Conservation (phyloP, 2,797 vertebrate genomes). For the Anniella stebbinsi region DNA sequence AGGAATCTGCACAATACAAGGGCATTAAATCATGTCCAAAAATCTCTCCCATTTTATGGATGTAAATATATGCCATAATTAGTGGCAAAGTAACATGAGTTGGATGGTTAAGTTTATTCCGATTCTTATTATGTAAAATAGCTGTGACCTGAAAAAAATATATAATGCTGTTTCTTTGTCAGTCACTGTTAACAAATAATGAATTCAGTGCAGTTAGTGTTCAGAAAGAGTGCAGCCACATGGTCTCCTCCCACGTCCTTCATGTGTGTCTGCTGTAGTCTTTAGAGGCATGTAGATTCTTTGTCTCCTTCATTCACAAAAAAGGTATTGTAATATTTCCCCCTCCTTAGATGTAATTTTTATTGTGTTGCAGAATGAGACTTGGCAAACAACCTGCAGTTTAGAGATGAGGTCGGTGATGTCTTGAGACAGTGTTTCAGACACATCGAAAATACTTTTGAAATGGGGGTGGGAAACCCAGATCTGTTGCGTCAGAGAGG, state of each 20-base stretch:
- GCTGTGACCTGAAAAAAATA: constrained; percentile 70
- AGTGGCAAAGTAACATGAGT: constrained; percentile 79
- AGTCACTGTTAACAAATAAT: constrained; percentile 68
- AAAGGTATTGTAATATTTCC: constrained; percentile 36
- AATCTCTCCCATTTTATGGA: constrained; percentile 79
- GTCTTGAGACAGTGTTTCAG: constrained; percentile 62
- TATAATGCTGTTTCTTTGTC: constrained; percentile 74
- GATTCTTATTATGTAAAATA: constrained; percentile 83
- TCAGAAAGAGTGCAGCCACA: constrained; percentile 69
- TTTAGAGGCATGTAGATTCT: constrained; percentile 64
- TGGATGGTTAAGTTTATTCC: constrained; percentile 77
- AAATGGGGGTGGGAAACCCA: constrained; percentile 38
- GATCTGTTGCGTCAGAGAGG: constrained; percentile 22
- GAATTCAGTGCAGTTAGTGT: constrained; percentile 66
- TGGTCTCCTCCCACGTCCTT: constrained; percentile 70
- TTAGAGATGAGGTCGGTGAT: constrained; percentile 27
- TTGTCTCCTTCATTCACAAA: constrained; percentile 70
- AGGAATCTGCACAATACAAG: constrained; percentile 93
- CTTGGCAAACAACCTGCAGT: constrained; percentile 57
- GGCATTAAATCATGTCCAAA: constrained; percentile 76
- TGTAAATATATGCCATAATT: constrained; percentile 86
- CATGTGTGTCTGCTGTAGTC: constrained; percentile 58
- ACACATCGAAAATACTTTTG: constrained; percentile 65
- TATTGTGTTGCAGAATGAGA: constrained; percentile 42
- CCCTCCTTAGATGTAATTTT: constrained; percentile 45